Evolutionary conservation across 2,888 invertebrate genomes (phyloP).

Genomic region (Seladonia tumulorum): DNA sequence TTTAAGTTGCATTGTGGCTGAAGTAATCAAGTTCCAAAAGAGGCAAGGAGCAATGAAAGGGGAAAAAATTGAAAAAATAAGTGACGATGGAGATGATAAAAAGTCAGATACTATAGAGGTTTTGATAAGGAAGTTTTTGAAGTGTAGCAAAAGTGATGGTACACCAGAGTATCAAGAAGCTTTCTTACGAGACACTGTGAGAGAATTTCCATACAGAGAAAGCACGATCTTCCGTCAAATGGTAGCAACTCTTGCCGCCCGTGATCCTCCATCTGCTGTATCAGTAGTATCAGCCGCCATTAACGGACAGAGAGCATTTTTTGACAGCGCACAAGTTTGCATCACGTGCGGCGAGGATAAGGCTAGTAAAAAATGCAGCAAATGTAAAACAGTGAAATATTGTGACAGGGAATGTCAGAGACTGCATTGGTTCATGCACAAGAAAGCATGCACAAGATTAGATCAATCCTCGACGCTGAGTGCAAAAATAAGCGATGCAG

Average conservation of each 20-base stretch:
- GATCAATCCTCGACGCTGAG: constrained; percentile 49
- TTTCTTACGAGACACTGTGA: constrained; percentile 93
- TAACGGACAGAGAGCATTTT: constrained; percentile 94
- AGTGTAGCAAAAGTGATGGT: constrained; percentile 90
- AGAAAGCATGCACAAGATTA: constrained; percentile 92
- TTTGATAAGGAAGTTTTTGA: constrained; percentile 91
- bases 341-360: constrained; percentile 95
- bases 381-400: constrained; percentile 96
- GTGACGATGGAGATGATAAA: constrained; percentile 77
- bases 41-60: constrained; percentile 86
- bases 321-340: constrained; percentile 89
- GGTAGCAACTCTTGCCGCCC: constrained; percentile 91
- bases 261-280: constrained; percentile 90
- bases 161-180: constrained; percentile 87
- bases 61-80: constrained; percentile 80
- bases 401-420: constrained; percentile 98
- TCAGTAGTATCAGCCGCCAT: constrained; percentile 92
- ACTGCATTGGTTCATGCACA: constrained; percentile 96
- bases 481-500: constrained; percentile 74
- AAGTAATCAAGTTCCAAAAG: constrained; percentile 89
- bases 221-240: constrained; percentile 95
- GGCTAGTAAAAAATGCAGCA: constrained; percentile 96
- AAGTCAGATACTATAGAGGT: constrained; percentile 89
- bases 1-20: constrained; percentile 90
- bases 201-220: constrained; percentile 96